phyloP scores from a whole-genome alignment of 1,140 invertebrate genomes.

The Scaptomyza hsui region DNA sequence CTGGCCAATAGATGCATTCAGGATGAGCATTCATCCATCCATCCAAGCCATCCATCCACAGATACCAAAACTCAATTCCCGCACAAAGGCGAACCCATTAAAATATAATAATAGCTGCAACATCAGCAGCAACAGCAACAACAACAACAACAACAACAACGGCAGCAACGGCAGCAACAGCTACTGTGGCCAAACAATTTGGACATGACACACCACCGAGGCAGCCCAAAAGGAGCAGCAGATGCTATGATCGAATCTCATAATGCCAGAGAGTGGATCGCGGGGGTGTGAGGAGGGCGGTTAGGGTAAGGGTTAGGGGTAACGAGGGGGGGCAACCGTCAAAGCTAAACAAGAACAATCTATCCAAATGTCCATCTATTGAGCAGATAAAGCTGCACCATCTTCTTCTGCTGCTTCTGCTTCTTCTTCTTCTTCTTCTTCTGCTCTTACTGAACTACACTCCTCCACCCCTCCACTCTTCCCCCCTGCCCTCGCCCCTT shows the following conservation, averaged over 20 bases:
- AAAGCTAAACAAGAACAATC: constrained; percentile 83
- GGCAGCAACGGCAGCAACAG: constrained; percentile 28
- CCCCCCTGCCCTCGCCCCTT: constrained; percentile 8
- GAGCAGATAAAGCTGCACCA: constrained; percentile 77
- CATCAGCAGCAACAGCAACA: constrained; percentile 40
- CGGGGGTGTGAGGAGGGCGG: neutral
- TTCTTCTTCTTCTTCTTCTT: constrained; percentile 18
- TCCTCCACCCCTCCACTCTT: constrained; percentile 4
- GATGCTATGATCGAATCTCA: constrained; percentile 74
- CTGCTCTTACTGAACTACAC: neutral
- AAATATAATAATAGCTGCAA: constrained; percentile 80
- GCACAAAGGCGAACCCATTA: constrained; percentile 72
- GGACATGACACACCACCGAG: constrained; percentile 60
- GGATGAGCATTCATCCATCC: constrained; percentile 20
- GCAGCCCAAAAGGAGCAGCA: constrained; percentile 18
- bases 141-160: constrained; percentile 18
- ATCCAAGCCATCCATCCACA: constrained; percentile 33
- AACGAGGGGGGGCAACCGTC: constrained; percentile 36
- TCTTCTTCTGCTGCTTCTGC: constrained; percentile 38
- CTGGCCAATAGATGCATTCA: constrained; percentile 55
- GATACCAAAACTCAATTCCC: constrained; percentile 38
- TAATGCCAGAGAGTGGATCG: constrained; percentile 41
- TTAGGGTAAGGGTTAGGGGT: too few species aligned
- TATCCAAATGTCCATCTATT: constrained; percentile 83
- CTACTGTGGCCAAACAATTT: constrained; percentile 72